These are phyloP conservation scores for Patella depressa DNA, from an alignment of 2,888 invertebrate genomes.

Conservation along the genomic window DNA sequence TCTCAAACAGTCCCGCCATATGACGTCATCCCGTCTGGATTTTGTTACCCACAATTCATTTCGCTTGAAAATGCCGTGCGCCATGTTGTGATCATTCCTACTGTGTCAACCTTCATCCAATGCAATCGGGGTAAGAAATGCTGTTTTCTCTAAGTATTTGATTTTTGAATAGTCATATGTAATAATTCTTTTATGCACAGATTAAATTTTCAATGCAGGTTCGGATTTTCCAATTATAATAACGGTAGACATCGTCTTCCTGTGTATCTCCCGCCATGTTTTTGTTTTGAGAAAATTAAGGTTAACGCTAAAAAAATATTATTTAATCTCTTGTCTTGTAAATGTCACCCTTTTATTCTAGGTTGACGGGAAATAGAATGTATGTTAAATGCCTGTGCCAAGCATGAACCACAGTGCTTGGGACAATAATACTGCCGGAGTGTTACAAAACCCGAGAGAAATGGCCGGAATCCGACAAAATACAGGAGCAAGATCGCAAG, in stretches of 20 bases:
- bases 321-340: conserved; percentile 3
- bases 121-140: conserved; percentile 56
- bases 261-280: conserved; percentile 37
- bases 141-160: conserved; percentile 19
- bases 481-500: conserved; percentile 76
- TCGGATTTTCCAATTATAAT: conserved; percentile 13
- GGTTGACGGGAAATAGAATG: conserved; percentile 48
- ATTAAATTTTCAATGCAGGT: conserved; percentile 9
- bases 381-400: conserved; percentile 60
- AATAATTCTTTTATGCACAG: conserved; percentile 9
- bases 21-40: conserved; percentile 56
- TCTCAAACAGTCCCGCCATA: conserved; percentile 40
- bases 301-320: neutral
- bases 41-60: conserved; percentile 55
- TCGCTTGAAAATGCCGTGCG: conserved; percentile 58
- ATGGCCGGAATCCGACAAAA: conserved; percentile 60
- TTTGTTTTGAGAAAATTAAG: conserved; percentile 28
- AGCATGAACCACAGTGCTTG: conserved; percentile 70
- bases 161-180: neutral
- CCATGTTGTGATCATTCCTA: conserved; percentile 46
- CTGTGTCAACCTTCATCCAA: conserved; percentile 54
- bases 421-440: conserved; percentile 57
- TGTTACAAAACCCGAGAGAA: conserved; percentile 57
- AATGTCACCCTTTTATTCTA: conserved; percentile 31
- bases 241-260: conserved; percentile 18